Evolutionary conservation across 2,797 vertebrate genomes (phyloP).

Genomic region (Eulemur rubriventer): DNA sequence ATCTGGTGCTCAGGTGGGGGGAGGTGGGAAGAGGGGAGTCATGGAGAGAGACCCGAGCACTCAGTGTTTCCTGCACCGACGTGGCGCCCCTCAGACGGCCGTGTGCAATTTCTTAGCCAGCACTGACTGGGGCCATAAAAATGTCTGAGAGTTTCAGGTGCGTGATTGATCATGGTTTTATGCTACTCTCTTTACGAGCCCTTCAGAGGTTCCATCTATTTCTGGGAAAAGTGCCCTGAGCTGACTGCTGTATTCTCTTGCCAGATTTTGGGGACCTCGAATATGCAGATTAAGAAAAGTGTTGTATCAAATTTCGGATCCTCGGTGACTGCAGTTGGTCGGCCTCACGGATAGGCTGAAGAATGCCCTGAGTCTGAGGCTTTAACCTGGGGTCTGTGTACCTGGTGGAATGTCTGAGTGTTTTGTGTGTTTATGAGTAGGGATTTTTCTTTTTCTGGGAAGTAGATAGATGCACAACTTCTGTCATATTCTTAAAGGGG

Average conservation of each 20-base stretch:
- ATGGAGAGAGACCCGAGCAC: background rate
- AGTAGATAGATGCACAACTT: background rate
- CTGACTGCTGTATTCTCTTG: background rate
- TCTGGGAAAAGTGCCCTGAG: slow-evolving; percentile 11
- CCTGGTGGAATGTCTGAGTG: background rate
- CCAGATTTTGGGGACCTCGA: background rate
- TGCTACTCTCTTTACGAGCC: background rate
- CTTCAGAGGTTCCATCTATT: background rate
- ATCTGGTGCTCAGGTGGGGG: background rate
- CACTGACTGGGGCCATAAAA: background rate
- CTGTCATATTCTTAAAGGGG: background rate
- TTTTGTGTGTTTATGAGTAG: background rate
- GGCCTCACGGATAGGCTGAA: background rate
- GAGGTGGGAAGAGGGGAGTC: background rate
- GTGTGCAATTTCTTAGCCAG: background rate
- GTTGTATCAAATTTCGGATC: background rate
- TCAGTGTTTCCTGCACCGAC: background rate
- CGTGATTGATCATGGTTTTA: background rate
- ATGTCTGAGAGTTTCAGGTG: background rate
- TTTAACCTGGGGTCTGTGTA: background rate
- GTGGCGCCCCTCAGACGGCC: background rate
- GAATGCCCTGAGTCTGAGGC: background rate
- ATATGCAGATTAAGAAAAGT: background rate
- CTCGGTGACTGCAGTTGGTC: background rate
- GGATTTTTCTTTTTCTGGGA: background rate